A percentile compares a stretch with the other conserved stretches of the same genome.
These are phyloP conservation scores for Cranoglanis bouderius DNA, from an alignment of 2,113 vertebrate species.

Conservation along the genomic window DNA sequence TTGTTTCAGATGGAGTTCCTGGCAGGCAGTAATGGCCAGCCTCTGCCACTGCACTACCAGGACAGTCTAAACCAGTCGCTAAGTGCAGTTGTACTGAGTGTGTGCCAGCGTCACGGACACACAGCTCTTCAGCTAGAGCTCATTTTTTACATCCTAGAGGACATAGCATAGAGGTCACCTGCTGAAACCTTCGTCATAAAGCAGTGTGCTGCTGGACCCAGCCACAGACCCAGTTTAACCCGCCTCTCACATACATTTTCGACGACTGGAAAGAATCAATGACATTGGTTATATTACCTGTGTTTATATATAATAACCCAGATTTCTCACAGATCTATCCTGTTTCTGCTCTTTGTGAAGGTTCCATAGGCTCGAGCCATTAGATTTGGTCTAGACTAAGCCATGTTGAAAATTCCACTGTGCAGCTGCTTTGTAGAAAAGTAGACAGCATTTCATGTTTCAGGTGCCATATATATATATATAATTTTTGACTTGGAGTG, in stretches of 20 bases:
- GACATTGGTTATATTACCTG: neutral
- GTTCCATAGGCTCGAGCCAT: neutral
- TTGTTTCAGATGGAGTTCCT: conserved; percentile 86
- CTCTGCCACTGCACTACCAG: conserved; percentile 89
- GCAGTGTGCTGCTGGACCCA: neutral
- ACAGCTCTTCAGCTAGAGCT: conserved; percentile 91
- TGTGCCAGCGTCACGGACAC: conserved; percentile 85
- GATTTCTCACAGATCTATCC: neutral
- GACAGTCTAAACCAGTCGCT: conserved; percentile 91
- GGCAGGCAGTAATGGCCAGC: conserved; percentile 92
- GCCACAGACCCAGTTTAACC: neutral
- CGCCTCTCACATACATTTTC: conserved; percentile 12
- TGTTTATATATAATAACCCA: conserved; percentile 7
- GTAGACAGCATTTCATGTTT: conserved; percentile 54
- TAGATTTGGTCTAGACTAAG: conserved; percentile 8
- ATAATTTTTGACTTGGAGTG: conserved; percentile 19
- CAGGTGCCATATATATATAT: neutral
- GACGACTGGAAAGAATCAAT: neutral
- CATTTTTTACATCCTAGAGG: conserved; percentile 97
- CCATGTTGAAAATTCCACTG: neutral
- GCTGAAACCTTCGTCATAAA: neutral
- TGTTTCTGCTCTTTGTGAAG: neutral
- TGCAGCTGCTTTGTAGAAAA: conserved; percentile 40
- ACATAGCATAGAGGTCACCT: conserved; percentile 79
- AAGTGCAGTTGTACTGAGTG: conserved; percentile 91